phyloP scores from a whole-genome alignment of 92 coral and sea anemone species.

The Heteractis magnifica region DNA sequence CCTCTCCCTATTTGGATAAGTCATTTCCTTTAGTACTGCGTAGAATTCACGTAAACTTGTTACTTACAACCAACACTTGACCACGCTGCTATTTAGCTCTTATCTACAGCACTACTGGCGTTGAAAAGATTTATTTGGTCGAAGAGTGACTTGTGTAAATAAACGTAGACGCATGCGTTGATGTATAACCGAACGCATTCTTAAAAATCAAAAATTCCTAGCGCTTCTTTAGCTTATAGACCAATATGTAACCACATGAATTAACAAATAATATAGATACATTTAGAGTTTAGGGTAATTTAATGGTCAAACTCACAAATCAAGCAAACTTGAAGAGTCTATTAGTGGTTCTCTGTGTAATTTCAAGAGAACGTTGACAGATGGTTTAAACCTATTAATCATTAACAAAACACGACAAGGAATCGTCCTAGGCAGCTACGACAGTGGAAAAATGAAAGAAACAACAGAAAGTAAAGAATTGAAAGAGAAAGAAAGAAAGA shows the following conservation, averaged over 20 bases:
- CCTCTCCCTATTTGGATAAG: not conserved
- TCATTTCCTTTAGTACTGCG: not conserved
- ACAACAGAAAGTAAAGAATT: not conserved
- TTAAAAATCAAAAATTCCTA: not conserved
- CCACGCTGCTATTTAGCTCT: not conserved
- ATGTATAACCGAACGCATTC: not conserved
- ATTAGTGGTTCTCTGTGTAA: not conserved
- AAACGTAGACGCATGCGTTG: conserved; percentile 55
- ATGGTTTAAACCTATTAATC: not conserved
- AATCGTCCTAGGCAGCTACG: not conserved
- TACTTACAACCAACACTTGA: not conserved
- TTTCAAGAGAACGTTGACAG: not conserved
- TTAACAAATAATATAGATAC: not conserved
- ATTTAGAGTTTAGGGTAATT: not conserved
- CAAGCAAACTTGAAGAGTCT: not conserved
- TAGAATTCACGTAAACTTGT: not conserved
- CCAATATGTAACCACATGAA: not conserved
- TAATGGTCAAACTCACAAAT: too few relatives aligned
- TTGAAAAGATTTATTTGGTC: not conserved
- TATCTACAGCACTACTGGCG: not conserved
- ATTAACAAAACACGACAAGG: not conserved
- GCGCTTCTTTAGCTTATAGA: not conserved
- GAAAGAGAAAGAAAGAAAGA: conserved; percentile 5
- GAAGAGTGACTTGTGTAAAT: conserved; percentile 29
- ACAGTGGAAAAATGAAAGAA: not conserved